Evolutionary conservation across 2,113 vertebrate species (phyloP), one percentile per base, ranked within the genome.

Genomic region (Scomber japonicus): DNA sequence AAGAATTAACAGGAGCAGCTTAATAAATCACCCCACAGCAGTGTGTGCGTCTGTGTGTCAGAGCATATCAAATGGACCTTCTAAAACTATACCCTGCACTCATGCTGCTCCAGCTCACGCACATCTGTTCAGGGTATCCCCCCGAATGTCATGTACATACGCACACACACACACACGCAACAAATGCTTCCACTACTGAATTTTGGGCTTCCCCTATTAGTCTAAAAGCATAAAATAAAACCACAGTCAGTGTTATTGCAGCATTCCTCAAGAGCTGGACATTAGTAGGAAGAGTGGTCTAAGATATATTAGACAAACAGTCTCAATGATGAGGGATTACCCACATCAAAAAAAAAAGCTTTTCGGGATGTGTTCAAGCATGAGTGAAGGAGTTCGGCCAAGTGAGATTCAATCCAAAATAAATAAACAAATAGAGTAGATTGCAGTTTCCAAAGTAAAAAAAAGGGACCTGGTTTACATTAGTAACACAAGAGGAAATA

Each of bases 1-100:
- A 94, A 93, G 94, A 95, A 95, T 95, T 94, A 95, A 95, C 92
- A 91, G 88, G 86, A 93, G 86, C 78, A 82, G 82, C 88, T 93
- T 94, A 94, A 95, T 96, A 95, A 95, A 95, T 96, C 95, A 95
- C 84, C 83, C 88, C 49, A 74, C 70, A 83, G 90, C 90, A 63
- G 12, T 68, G 77, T 84, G 84, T 72, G 44, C 78, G 68, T 82
- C 44, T 72, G 55, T 67, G 63, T 49, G 65, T 80, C 83, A 74
- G 74, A 74, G 67, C 78, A 87, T 71, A 89, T 83, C 81, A 85
- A 89, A 89, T 89, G 79, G 75, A 86, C 80, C 84, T 86, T 51
- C n/a, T 80, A 75, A 92, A 90, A 90, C 63, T 76, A 55, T 81
- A 73, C 56, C 83, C 76, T 80, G 84, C 83, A 61, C 55, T 21